Evolutionary conservation across 92 coral and sea anemone genomes (phyloP), one percentile per base, ranked within the genome.

Genomic region (Umimayanthus kanabou): DNA sequence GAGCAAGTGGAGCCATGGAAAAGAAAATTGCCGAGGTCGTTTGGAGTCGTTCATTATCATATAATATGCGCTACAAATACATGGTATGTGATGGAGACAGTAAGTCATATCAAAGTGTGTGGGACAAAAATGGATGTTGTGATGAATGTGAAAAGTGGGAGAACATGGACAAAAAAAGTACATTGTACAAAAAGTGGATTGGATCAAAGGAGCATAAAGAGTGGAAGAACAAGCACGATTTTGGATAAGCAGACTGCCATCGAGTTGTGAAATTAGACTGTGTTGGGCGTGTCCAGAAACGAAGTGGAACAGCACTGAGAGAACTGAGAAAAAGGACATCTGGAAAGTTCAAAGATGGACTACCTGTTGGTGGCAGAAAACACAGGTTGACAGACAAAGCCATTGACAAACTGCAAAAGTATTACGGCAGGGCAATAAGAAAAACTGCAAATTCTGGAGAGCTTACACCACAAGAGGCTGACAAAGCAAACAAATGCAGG

Each of bases 261-360:
- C 76, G 89, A 3, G 89, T 84, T 30, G 76, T 87, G 75, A 92
- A 92, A 64, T 88, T 86, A 45, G 94, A 89, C 90, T 89, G 90
- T 83, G 71, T 85, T 9, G 92, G 94, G 16, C 92, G 86, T 81
- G 90, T 86, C 5, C 90, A 90, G 85, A 90, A 90, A 81, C n/a
- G 90, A 81, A 28, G 45, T 25, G 92, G 94, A 45, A 91, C 86
- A 5, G 58, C 50, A 23, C 76, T 88, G 83, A 66, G 89, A 15
- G 91, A 91, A 79, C 85, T 88, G 5, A 9, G 55, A 30, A 88
- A 89, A 84, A 64, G 58, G 15, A 86, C 83, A 58, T 50, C 57
- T 79, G 64, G 88, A 64, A 84, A 84, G 66, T 77, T 85, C 16
- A 84, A 69, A 65, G 89, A 57, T 77, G 86, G 89, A 9, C 26